Evolutionary conservation across 2,113 vertebrate species (phyloP), one percentile per base, ranked within the genome.

Genomic region (Neodontobutis hainanensis): DNA sequence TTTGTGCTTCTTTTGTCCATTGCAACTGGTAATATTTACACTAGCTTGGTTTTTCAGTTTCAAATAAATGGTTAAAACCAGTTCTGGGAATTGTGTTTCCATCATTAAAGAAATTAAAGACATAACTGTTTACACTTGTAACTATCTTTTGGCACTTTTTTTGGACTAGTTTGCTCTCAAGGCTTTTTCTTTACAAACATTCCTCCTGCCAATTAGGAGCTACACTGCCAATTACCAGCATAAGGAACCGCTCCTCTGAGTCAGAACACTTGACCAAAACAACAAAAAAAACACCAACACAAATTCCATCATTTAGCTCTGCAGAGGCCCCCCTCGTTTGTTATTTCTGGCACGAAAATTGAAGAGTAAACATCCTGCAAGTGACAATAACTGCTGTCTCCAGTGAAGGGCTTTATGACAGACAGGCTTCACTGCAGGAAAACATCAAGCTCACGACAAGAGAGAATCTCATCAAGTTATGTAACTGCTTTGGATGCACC

Each of bases 161-260:
- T 73, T n/a, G 48, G 8, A 38, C 61, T 36, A 5, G 42, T 57
- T 47, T 68, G 36, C 68, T 61, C 57, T 65, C 64, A 38, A 35
- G 52, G 19, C 58, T 4, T 6, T 12, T 19, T 61, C n/a, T 62
- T 27, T 27, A 5, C 14, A 46, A 56, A 59, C 51, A 57, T 19
- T 59, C 52, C 55, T 52, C 49, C 66, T 74, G 67, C 70, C 70
- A 78, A 64, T 70, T 63, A 73, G 51, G 11, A 59, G 47, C 1
- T 9, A 10, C 1, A 2, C 35, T 68, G 77, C 63, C 70, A 77
- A 59, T 74, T 71, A 53, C 40, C 59, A 46, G 7, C 11, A 7
- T 49, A 1, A 58, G 57, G 49, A 15, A 14, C 65, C 6, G 36
- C 65, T 48, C 46, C 0, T 3, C 1, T 1, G 49, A 60, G 44